These are phyloP conservation scores for Tetranychus truncatus DNA, from an alignment of 2,888 invertebrate genomes.

Conservation along the genomic window DNA sequence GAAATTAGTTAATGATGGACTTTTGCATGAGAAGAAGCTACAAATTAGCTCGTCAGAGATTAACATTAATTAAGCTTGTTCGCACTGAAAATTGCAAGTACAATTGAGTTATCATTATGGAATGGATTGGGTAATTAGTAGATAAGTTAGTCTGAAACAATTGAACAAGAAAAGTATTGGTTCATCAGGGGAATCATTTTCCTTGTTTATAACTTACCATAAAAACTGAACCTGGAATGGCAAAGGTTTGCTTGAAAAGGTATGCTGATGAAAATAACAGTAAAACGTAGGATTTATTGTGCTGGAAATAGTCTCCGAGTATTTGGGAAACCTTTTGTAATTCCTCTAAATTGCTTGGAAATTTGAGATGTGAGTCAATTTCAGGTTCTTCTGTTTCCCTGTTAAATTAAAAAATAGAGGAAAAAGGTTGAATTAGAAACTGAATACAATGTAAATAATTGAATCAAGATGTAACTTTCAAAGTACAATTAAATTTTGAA, in stretches of 20 bases:
- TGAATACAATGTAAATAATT: background rate
- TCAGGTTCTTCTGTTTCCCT: background rate
- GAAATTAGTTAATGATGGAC: too few relatives aligned
- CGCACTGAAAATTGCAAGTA: too few relatives aligned
- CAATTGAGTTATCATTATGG: background rate
- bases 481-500: too few relatives aligned
- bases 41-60: too few relatives aligned
- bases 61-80: too few relatives aligned
- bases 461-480: too few relatives aligned
- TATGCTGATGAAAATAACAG: constrained; percentile 40
- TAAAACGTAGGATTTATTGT: constrained; percentile 37
- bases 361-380: constrained; percentile 23
- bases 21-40: too few relatives aligned
- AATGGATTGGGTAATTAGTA: background rate
- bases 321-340: constrained; percentile 32
- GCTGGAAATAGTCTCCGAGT: constrained; percentile 35
- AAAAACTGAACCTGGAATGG: constrained; percentile 44
- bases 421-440: background rate
- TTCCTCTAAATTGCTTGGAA: constrained; percentile 36
- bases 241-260: constrained; percentile 45
- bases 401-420: background rate
- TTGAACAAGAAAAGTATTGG: background rate
- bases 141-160: background rate
- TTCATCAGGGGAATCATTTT: background rate
- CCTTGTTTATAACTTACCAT: constrained; percentile 35